Evolutionary conservation across 2,797 vertebrate species (phyloP), one percentile per base, ranked within the genome.

Genomic region (Hephaestus fuliginosus): DNA sequence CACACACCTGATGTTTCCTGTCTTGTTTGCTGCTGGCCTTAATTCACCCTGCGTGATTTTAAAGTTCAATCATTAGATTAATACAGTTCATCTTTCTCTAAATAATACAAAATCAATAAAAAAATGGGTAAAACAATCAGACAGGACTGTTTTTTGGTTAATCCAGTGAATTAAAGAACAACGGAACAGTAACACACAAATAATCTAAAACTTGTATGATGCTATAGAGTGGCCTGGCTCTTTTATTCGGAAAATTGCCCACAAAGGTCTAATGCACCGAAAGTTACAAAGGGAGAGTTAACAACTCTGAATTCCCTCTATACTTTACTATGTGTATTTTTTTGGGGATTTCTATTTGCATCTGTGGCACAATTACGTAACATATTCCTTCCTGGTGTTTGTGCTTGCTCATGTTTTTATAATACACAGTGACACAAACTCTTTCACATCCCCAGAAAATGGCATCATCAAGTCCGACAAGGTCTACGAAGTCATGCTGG

Each of bases 381-480:
- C 30, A 10, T 20, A 18, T 52, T 28, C 60, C 44, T 44, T 28
- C 39, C 36, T n/a, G 53, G 25, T 76, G 69, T 80, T 75, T 62
- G 22, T 58, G 56, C 56, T 64, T 22, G 43, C 22, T 43, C 41
- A 28, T 28, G 25, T 78, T 58, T 73, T 44, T 20, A 17, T 67
- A 75, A 83, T 0, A 15, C 11, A 9, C 39, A 64, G 49, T 88
- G 85, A 91, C 86, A 78, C 66, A 36, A 28, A 18, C 61, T 88
- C 63, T 90, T 39, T 84, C 90, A 77, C 56, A 9, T 81, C 81
- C 82, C 52, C 93, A 99, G 98, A 98, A 96, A 99, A 99, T 97
- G 98, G 97, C 91, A 99, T 99, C 86, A 98, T 99, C 90, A 99
- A 99, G 88, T 97, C 97, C 30, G 98, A 99, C 86, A 98, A 97